Evolutionary conservation across 2,797 vertebrate genomes (phyloP).

Genomic region (Hylomyscus alleni): DNA sequence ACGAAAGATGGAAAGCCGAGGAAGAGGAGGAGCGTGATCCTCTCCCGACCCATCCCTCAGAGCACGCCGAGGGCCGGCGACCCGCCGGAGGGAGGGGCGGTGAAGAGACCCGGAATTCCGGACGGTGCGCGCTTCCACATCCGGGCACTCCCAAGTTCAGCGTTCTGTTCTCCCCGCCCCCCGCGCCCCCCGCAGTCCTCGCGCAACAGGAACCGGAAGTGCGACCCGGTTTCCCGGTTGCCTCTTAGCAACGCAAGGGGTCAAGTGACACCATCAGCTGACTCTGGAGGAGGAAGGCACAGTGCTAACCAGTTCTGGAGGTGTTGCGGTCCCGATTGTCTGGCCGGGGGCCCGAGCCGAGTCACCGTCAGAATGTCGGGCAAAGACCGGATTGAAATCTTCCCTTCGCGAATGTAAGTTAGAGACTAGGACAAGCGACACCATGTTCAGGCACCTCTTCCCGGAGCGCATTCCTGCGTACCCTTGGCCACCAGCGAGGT

Average conservation of each 20-base stretch:
- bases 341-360: not conserved
- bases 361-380: constrained; percentile 92
- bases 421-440: not conserved
- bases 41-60: not conserved
- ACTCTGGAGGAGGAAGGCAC: not conserved
- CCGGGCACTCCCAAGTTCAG: constrained; percentile 61
- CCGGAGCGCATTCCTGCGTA: not conserved
- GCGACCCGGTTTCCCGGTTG: not conserved
- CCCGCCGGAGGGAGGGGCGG: not conserved
- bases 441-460: not conserved
- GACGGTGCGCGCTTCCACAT: constrained; percentile 37
- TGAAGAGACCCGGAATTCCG: not conserved
- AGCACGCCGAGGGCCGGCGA: not conserved
- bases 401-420: constrained; percentile 99
- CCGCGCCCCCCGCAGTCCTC: not conserved
- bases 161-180: not conserved
- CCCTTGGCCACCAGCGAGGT: not conserved
- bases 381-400: constrained; percentile 98
- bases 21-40: not conserved
- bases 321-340: not conserved
- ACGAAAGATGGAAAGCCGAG: not conserved
- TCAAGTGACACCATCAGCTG: constrained; percentile 75
- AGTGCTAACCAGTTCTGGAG: not conserved
- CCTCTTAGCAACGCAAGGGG: constrained; percentile 44
- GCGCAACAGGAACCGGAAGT: constrained; percentile 64